Base-by-base conservation (phyloP, 2,113 vertebrate genomes). In the Apus apus region DNA sequence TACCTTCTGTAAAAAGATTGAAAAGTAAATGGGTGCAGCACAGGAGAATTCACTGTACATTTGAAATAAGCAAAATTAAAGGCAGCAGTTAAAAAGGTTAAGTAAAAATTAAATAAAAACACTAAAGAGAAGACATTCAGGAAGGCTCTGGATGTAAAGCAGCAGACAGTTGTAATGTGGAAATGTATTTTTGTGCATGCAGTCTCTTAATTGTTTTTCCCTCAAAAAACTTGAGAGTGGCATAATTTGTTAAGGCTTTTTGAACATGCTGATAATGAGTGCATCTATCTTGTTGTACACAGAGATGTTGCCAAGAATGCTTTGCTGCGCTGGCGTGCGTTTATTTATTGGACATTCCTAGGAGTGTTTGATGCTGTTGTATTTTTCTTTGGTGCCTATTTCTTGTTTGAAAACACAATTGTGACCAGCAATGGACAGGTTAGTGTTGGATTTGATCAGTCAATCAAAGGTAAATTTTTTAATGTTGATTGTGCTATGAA, bases 361-460 rank as follows among this genome's bases (percentile, higher is more conserved):
- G 99, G 99, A 11, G 97, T 99, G 9, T 99, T 99, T 67, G 98
- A 99, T 9, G 99, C 99, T 19, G 75, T 99, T 43, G 98, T 99
- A 66, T 99, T 99, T 98, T 99, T 99, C 98, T 99, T 99, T 89
- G 99, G 99, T 96, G 98, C 98, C 97, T 99, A 99, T 97, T 99
- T 99, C 98, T 97, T 99, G 97, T 99, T 99, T 95, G 99, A 99
- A 94, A 99, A 99, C 97, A 99, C 99, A 65, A 97, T 98, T 61
- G 98, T 99, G 98, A 99, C 99, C 98, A 99, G 99, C 98, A 99
- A 99, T 5, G 99, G 99, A 96, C 99, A 99, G 99, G 99, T 99
- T 97, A 97, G 97, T 97, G 67, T 26, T 34, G 26, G 48, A 53
- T 43, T 50, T 29, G 48, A 25, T 75, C 53, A 38, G 57, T 51